Evolutionary conservation across 1,140 invertebrate species (phyloP), one percentile per base, ranked within the genome.

Genomic region (Nylanderia fulva): DNA sequence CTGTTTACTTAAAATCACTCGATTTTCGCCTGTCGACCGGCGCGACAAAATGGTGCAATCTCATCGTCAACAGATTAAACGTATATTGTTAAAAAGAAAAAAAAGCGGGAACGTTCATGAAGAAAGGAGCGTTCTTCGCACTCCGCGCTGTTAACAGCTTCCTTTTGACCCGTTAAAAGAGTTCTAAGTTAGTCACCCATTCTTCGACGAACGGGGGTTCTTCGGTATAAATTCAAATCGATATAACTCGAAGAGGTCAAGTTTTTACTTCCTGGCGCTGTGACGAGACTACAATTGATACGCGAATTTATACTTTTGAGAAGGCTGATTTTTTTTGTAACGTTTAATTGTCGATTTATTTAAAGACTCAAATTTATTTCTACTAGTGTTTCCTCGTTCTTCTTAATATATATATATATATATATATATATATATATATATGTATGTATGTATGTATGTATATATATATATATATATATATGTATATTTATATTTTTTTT

Each of bases 281-380:
- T 94, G 94, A 95, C 88, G 89, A 91, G 88, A n/a, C n/a, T 92
- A 93, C 90, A 92, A n/a, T 93, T 92, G 91, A 93, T 91, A 92
- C 88, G 91, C 80, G 92, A 93, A 93, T 94, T 93, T 93, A 48
- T 18, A 93, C 85, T 93, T 92, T 90, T 90, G 90, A 93, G 86
- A 94, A 95, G 94, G 94, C 94, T 95, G 94, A 95, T 94, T 94
- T 94, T 92, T 92, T 94, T 92, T 92, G 91, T 93, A 93, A 92
- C 92, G 92, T 94, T 90, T 90, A 90, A 91, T 91, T 63, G 79
- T 91, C 92, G 90, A 42, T 86, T 93, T 93, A 93, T 92, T 92
- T 91, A 93, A 92, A 88, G 86, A 91, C 90, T 90, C 85, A 87
- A 93, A 92, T 93, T 94, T 90, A 91, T 91, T 92, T 91, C 86